Evolutionary conservation across 2,888 invertebrate genomes (phyloP), one percentile per base, ranked within the genome.

Genomic region (Chymomyza caudatula): DNA sequence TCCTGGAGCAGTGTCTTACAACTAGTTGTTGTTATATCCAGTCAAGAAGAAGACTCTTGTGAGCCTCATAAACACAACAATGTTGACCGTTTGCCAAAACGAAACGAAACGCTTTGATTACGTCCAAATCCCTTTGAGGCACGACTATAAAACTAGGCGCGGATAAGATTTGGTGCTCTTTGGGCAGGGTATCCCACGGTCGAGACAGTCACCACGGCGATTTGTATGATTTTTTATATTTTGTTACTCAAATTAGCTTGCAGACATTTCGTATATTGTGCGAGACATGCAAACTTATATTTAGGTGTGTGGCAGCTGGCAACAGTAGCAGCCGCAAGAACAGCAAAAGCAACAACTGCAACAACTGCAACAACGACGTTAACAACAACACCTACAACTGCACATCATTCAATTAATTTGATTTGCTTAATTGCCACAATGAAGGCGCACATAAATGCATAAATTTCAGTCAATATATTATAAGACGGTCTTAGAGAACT

Each of bases 351-450:
- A 22, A 44, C 17, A 20, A 57, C 52, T 52, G 47, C 51, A 60
- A 23, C 60, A 56, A 49, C 51, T 57, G 42, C 55, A 43, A 65
- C 53, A 19, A 67, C 55, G 60, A 42, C 13, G 53, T 43, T 58
- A 71, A 67, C 60, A 63, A 69, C 69, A 71, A 72, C 71, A 71
- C 23, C 60, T 19, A 58, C 60, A 54, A 66, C 64, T 64, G 73
- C 64, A 60, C 69, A 69, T 62, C 58, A 78, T 73, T 73, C 71
- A 73, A 71, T 67, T 61, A 59, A 76, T 66, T 71, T 71, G 68
- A 65, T 77, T 75, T 37, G 5, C 29, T 11, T 75, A 75, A 75
- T 75, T 75, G 75, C 71, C 55, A 65, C 75, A 75, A 75, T 75
- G 74, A 74, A 77, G 74, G 67, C 59, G 56, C 63, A 63, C 67